These are phyloP conservation scores for Plusia festucae DNA, from an alignment of 2,888 invertebrate species.

Conservation along the genomic window DNA sequence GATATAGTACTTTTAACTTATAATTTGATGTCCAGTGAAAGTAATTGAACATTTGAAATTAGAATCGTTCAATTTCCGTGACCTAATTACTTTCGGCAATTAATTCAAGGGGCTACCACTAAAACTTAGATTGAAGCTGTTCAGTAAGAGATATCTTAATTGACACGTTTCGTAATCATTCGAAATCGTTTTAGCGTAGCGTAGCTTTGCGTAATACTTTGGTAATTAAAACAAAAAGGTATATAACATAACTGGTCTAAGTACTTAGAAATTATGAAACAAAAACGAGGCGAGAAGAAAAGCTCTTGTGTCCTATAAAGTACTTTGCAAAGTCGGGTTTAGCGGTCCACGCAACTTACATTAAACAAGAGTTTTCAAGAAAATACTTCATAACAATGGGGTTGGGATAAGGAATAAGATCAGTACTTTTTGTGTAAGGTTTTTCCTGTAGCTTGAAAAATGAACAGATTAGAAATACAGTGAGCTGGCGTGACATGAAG, in stretches of 20 bases:
- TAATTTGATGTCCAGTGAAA: neutral
- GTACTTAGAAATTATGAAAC: constrained; percentile 18
- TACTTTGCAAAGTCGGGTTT: constrained; percentile 13
- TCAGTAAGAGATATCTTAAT: neutral
- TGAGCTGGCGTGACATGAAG: constrained; percentile 45
- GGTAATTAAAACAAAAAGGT: constrained; percentile 8
- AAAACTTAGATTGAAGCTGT: neutral
- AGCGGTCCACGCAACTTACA: neutral
- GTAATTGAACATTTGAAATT: neutral
- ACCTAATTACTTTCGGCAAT: neutral
- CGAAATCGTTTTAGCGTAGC: neutral
- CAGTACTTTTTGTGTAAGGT: constrained; percentile 27
- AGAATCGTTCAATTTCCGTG: neutral
- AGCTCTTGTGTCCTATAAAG: constrained; percentile 5
- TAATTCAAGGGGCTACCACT: neutral
- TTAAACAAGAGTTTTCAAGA: constrained; percentile 9
- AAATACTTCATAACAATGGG: constrained; percentile 23
- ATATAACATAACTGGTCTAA: neutral
- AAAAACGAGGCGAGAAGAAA: constrained; percentile 11
- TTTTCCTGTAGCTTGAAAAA: constrained; percentile 36
- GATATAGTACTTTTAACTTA: neutral
- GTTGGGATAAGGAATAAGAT: constrained; percentile 35
- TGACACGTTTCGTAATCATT: neutral
- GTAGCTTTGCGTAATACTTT: too few species aligned
- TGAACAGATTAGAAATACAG: constrained; percentile 38